phyloP scores from a whole-genome alignment of 1,140 invertebrate genomes.

The Euwallacea fornicatus region DNA sequence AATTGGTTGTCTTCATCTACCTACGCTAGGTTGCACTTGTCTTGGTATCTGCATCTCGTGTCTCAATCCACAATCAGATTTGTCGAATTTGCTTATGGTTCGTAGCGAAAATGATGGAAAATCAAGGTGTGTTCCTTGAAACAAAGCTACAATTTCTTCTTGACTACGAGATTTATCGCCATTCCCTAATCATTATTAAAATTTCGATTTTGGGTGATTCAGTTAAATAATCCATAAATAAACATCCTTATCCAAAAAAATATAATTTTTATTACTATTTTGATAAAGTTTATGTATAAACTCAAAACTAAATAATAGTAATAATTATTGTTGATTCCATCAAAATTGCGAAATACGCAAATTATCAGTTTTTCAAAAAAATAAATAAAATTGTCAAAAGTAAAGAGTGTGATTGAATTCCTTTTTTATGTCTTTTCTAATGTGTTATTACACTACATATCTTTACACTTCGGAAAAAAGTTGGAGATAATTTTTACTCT shows the following conservation, averaged over 20 bases:
- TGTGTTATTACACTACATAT: neutral
- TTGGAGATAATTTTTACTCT: neutral
- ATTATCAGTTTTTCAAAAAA: neutral
- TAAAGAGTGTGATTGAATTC: neutral
- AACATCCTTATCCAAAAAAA: conserved; percentile 1
- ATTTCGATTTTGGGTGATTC: conserved; percentile 16
- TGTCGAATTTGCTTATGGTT: neutral
- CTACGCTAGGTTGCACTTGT: neutral
- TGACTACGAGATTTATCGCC: conserved; percentile 24
- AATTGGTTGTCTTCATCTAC: neutral
- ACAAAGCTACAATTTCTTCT: conserved; percentile 20
- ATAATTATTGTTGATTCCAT: too few relatives aligned
- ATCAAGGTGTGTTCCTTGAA: conserved; percentile 24
- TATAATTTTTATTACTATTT: neutral
- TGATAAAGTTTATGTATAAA: too few relatives aligned
- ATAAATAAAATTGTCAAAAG: neutral
- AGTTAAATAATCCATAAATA: neutral
- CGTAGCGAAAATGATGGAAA: conserved; percentile 18
- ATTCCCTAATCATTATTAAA: conserved; percentile 24
- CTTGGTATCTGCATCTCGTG: neutral
- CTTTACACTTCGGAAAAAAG: neutral
- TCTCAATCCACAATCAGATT: neutral
- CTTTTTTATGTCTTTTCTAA: neutral
- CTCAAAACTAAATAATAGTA: too few relatives aligned
- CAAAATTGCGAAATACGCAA: neutral